Percentiles rank a stretch among this genome's conserved stretches.
Evolutionary conservation across 2,113 vertebrate species (phyloP).

Genomic region (Bufo gargarizans): DNA sequence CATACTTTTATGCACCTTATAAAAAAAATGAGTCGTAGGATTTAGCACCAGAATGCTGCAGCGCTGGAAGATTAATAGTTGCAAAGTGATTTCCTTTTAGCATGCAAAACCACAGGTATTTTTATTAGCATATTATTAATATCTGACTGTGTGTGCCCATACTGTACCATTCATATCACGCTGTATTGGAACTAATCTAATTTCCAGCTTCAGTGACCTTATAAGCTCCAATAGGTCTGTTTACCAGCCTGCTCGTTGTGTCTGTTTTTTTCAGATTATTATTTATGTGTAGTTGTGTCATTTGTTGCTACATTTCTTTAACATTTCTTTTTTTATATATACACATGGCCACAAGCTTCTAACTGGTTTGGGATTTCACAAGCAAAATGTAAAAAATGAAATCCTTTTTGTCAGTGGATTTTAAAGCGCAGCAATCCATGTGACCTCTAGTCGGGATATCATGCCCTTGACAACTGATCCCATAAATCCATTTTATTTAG

Average conservation of each 20-base stretch:
- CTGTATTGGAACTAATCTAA: constrained; percentile 53
- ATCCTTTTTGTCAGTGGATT: constrained; percentile 3
- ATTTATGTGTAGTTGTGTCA: constrained; percentile 48
- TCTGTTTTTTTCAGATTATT: constrained; percentile 26
- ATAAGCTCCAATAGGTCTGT: constrained; percentile 48
- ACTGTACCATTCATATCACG: constrained; percentile 48
- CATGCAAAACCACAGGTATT: constrained; percentile 54
- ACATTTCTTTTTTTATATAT: neutral
- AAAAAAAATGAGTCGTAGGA: neutral
- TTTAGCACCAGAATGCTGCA: neutral
- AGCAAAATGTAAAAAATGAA: neutral
- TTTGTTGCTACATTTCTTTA: neutral
- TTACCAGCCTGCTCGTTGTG: constrained; percentile 47
- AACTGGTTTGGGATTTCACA: neutral
- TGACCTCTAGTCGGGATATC: constrained; percentile 24
- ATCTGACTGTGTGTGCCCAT: constrained; percentile 52
- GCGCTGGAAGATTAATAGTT: constrained; percentile 47
- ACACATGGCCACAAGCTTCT: neutral
- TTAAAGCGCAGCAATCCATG: neutral
- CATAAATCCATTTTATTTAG: constrained; percentile 39
- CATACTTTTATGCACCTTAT: neutral
- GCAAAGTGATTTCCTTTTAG: constrained; percentile 52
- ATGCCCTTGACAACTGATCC: constrained; percentile 33
- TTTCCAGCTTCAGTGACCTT: constrained; percentile 59
- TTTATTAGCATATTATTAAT: constrained; percentile 57